Evolutionary conservation across 2,888 invertebrate species (phyloP), one percentile per base, ranked within the genome.

Genomic region (Petrolisthes manimaculis): DNA sequence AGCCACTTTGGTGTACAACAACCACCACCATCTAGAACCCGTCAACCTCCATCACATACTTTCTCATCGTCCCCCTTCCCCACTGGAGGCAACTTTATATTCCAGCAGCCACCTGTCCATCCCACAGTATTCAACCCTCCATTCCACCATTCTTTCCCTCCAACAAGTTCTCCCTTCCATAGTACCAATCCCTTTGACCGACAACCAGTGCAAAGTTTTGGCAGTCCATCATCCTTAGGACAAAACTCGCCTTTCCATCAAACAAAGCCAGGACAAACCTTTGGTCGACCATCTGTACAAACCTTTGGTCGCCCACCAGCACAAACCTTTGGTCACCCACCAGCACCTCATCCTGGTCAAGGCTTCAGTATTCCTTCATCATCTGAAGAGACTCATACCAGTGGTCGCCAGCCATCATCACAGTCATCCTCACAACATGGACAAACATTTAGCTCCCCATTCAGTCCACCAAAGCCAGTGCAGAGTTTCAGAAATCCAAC

Each of bases 21-120:
- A 54, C 12, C 12, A 1, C 24, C 69, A 21, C 67, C 69, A 18
- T 18, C 37, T n/a, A 82, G 81, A 21, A 18, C 81, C 51, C n/a
- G 24, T 67, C 61, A 82, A 24, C 14, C 67, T 37, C 61, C 8
- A 51, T 82, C 69, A 21, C 81, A 51, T 53, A 61, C 37, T 84
- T 81, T 84, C 67, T 55, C 81, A 9, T 24, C 80, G 18, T 37
- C 75, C 14, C 79, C 88, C 5, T 88, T 88, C 54, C 88, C 88
- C 8, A 75, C 84, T n/a, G 61, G 74, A 0, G 84, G 88, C 53
- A 88, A 84, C 74, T 88, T 88, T 61, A 74, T 84, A 3, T 88
- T 88, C 51, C 79, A 88, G 71, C 88, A 84, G 21, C 84, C 88
- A 12, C 88, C 88, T 18, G 24, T 83, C 18, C 84, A 84, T 53